Conservation (phyloP, 2,888 invertebrate genomes). For the Clitarchus hookeri region DNA sequence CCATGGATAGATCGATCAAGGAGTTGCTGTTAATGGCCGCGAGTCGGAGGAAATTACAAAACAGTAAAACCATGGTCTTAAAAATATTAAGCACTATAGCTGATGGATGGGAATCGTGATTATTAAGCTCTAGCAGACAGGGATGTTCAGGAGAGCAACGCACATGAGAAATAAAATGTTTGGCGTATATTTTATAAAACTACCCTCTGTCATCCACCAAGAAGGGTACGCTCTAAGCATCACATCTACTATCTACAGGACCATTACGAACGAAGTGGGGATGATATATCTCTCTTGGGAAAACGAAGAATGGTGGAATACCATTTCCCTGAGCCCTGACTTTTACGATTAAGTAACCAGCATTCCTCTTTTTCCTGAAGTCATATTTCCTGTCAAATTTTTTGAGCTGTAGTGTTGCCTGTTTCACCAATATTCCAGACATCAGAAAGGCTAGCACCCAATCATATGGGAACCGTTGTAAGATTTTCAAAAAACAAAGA, state of each 20-base stretch:
- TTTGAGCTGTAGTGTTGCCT: constrained; percentile 29
- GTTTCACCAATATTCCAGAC: constrained; percentile 34
- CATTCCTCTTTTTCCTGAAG: too few relatives aligned
- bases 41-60: constrained; percentile 26
- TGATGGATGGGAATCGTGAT: too few relatives aligned
- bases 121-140: too few relatives aligned
- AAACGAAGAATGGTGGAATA: too few relatives aligned
- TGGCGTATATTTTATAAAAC: too few relatives aligned
- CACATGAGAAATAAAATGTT: too few relatives aligned
- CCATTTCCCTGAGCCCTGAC: background rate
- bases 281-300: too few relatives aligned
- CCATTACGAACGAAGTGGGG: too few relatives aligned
- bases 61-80: constrained; percentile 11
- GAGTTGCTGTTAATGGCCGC: constrained; percentile 20
- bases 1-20: constrained; percentile 23
- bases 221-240: background rate
- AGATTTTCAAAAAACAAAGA: constrained; percentile 55
- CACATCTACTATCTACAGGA: background rate
- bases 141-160: too few relatives aligned
- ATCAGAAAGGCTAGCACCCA: constrained; percentile 11
- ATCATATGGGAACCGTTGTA: constrained; percentile 25
- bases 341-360: too few relatives aligned
- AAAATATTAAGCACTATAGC: background rate
- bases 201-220: too few relatives aligned
- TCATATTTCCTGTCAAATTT: background rate